Conservation (phyloP, 2,113 vertebrate species). For the Phycodurus eques region DNA sequence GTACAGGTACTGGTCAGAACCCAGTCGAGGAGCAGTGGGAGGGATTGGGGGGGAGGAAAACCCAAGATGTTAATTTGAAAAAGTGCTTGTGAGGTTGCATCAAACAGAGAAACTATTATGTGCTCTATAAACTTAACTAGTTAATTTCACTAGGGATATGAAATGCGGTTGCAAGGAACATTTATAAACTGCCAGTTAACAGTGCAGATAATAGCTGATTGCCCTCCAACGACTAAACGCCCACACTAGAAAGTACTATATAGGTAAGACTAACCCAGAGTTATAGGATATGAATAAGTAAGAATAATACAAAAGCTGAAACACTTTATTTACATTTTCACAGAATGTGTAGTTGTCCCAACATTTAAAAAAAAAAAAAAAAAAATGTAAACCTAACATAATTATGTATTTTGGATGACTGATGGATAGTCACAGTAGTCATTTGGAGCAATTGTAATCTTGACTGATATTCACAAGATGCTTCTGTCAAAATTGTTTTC, state of each 20-base stretch:
- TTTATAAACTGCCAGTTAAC: no score
- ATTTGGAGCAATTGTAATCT: neutral
- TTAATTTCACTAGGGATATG: neutral
- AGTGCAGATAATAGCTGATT: neutral
- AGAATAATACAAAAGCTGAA: neutral
- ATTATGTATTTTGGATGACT: neutral
- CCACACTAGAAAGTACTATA: neutral
- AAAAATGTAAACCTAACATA: neutral
- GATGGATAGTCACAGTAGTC: neutral
- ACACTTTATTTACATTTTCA: constrained; percentile 16
- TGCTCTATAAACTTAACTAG: neutral
- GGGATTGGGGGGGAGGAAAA: no score
- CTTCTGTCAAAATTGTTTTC: neutral
- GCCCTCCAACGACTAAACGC: neutral
- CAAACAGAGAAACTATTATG: neutral
- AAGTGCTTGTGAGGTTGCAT: neutral
- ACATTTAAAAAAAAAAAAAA: neutral
- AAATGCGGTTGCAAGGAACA: neutral
- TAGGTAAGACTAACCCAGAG: neutral
- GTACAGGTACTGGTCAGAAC: no score
- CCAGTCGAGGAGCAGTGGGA: no score
- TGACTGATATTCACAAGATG: neutral
- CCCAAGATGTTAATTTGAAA: no score
- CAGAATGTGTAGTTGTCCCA: neutral
- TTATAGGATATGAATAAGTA: neutral